Evolutionary conservation across 2,797 vertebrate species (phyloP).

Genomic region (Sebastes goodei): DNA sequence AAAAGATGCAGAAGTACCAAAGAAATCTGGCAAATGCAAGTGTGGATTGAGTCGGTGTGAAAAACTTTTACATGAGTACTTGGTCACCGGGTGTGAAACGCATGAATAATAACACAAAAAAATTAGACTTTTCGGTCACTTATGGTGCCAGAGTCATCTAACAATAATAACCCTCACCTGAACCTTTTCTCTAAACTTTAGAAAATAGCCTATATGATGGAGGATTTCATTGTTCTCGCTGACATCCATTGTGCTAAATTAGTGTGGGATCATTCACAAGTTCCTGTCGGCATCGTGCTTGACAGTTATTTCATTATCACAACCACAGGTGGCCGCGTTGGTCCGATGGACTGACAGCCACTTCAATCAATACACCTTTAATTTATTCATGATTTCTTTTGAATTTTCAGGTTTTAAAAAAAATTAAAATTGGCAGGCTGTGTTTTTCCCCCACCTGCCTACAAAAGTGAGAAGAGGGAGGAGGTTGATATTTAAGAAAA

Average conservation of each 20-base stretch:
- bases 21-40: neutral
- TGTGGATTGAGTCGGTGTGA: conserved; percentile 21
- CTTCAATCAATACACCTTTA: conserved; percentile 16
- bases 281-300: neutral
- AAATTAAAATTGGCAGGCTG: neutral
- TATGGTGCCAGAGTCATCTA: conserved; percentile 1
- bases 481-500: conserved; percentile 39
- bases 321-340: conserved; percentile 42
- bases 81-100: neutral
- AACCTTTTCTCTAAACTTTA: conserved; percentile 17
- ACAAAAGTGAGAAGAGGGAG: neutral
- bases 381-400: conserved; percentile 49
- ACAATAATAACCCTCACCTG: conserved; percentile 7
- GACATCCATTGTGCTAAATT: conserved; percentile 48
- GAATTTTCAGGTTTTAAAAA: neutral
- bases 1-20: neutral
- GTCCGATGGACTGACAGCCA: conserved; percentile 37
- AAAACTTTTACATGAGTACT: conserved; percentile 12
- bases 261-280: conserved; percentile 19
- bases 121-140: neutral
- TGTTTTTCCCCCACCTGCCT: conserved; percentile 6
- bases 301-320: conserved; percentile 51
- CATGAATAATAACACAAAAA: conserved; percentile 25
- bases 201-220: neutral
- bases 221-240: conserved; percentile 22